Percentiles rank a stretch among this genome's conserved stretches.
These are phyloP conservation scores for Echeneis naucrates DNA, from an alignment of 2,797 vertebrate genomes.

Conservation along the genomic window DNA sequence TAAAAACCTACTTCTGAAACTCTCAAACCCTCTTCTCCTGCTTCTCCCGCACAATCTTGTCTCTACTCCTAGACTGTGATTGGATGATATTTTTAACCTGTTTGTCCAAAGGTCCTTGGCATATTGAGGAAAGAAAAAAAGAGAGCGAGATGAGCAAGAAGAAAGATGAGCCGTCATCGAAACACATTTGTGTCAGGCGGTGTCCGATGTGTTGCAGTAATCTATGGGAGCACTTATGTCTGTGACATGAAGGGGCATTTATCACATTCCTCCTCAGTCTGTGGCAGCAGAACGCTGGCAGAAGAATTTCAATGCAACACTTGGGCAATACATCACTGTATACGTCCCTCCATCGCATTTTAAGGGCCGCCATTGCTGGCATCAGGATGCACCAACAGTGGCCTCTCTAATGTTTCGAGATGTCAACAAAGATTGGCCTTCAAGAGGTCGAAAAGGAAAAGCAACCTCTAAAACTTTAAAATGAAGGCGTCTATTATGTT, in stretches of 20 bases:
- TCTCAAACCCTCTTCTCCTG: conserved; percentile 7
- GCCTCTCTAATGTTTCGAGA: conserved; percentile 20
- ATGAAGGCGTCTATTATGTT: conserved; percentile 38
- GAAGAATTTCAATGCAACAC: conserved; percentile 78
- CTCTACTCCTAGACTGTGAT: conserved; percentile 59
- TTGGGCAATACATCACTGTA: conserved; percentile 71
- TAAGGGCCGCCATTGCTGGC: conserved; percentile 30
- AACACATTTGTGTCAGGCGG: conserved; percentile 78
- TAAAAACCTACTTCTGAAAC: conserved; percentile 47
- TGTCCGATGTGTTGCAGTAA: conserved; percentile 76
- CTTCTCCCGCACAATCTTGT: conserved; percentile 56
- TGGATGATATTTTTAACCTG: conserved; percentile 76
- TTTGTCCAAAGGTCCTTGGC: conserved; percentile 80
- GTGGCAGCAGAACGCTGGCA: conserved; percentile 49
- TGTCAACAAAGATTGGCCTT: conserved; percentile 29
- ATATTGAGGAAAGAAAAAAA: conserved; percentile 67
- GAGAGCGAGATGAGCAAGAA: conserved; percentile 68
- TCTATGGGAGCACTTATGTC: conserved; percentile 78
- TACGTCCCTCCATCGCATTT: conserved; percentile 48
- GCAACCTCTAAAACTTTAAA: conserved; percentile 19
- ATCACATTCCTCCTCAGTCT: conserved; percentile 73
- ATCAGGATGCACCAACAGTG: conserved; percentile 34
- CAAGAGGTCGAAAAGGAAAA: not conserved
- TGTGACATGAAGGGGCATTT: conserved; percentile 77
- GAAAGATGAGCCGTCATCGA: conserved; percentile 81